Evolutionary conservation across 2,797 vertebrate genomes (phyloP).

Genomic region (Phrynocephalus vlangalii): DNA sequence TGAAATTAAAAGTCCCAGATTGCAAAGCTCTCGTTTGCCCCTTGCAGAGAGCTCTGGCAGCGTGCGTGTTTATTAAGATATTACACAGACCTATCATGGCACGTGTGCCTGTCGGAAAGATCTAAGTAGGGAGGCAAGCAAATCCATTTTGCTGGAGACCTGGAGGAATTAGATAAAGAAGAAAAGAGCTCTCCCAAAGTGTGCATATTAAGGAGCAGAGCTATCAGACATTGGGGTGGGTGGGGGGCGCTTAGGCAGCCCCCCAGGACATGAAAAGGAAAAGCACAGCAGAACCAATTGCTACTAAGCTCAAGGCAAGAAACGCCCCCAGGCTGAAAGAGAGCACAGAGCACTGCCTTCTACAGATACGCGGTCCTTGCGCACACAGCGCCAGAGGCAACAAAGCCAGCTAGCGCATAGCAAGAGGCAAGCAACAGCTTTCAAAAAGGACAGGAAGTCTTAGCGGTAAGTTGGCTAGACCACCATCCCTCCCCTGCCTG

Average conservation of each 20-base stretch:
- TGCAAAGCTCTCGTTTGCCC: slow-evolving; percentile 55
- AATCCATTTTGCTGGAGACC: slow-evolving; percentile 53
- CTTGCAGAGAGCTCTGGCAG: slow-evolving; percentile 21
- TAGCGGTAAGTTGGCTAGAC: accelerated
- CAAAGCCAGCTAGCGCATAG: neutral
- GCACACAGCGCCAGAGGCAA: neutral
- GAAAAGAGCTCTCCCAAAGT: slow-evolving; percentile 58
- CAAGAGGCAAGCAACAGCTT: slow-evolving; percentile 42
- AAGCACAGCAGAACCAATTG: slow-evolving; percentile 61
- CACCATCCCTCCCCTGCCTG: slow-evolving; percentile 30
- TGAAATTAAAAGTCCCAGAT: slow-evolving; percentile 49
- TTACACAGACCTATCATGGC: slow-evolving; percentile 52
- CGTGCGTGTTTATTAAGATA: slow-evolving; percentile 45
- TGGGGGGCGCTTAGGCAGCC: slow-evolving; percentile 36
- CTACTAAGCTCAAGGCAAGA: slow-evolving; percentile 76
- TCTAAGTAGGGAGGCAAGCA: slow-evolving; percentile 48
- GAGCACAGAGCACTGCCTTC: neutral
- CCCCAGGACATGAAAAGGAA: neutral
- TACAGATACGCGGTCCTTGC: slow-evolving; percentile 19
- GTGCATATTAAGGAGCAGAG: slow-evolving; percentile 76
- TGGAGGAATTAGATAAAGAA: slow-evolving; percentile 69
- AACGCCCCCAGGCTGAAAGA: slow-evolving; percentile 54
- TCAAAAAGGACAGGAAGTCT: neutral
- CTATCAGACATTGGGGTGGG: slow-evolving; percentile 65
- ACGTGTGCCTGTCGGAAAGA: slow-evolving; percentile 54